These are phyloP conservation scores for Punctoribates punctum DNA, from an alignment of 2,888 invertebrate genomes.

Conservation along the genomic window DNA sequence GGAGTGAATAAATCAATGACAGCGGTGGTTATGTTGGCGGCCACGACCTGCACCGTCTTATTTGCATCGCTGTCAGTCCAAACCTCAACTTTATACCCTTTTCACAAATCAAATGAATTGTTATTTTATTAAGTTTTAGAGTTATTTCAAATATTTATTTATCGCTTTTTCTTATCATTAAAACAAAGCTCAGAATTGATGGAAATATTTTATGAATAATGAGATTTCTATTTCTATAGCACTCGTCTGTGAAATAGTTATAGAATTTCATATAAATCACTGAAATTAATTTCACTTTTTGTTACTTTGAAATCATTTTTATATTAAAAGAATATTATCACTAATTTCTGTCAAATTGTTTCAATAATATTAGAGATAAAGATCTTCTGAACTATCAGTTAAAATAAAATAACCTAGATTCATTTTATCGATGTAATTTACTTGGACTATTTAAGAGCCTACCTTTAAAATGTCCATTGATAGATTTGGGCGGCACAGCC, in stretches of 20 bases:
- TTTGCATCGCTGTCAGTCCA: neutral
- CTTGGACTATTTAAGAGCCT: constrained; percentile 58
- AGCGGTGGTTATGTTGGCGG: neutral
- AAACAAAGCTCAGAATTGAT: too few species aligned
- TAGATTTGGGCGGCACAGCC: constrained; percentile 71
- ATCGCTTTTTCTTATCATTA: neutral
- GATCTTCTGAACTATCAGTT: too few species aligned
- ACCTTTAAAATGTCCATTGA: constrained; percentile 87
- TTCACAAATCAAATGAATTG: neutral
- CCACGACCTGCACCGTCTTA: neutral
- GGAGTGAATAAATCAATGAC: neutral
- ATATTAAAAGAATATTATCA: too few species aligned
- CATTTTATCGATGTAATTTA: too few species aligned
- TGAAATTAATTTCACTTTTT: too few species aligned
- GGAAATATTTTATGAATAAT: too few species aligned
- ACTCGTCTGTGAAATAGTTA: too few species aligned
- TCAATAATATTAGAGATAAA: too few species aligned
- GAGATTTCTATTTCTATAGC: too few species aligned
- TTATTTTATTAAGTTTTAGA: neutral
- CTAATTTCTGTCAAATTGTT: too few species aligned
- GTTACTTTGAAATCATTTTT: too few species aligned
- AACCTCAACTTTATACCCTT: neutral
- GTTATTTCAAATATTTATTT: neutral
- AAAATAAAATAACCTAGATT: neutral
- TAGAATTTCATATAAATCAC: too few species aligned